Percentiles rank a stretch among this genome's conserved stretches.
phyloP scores from a whole-genome alignment of 2,888 invertebrate species.

The Cryptus armator region DNA sequence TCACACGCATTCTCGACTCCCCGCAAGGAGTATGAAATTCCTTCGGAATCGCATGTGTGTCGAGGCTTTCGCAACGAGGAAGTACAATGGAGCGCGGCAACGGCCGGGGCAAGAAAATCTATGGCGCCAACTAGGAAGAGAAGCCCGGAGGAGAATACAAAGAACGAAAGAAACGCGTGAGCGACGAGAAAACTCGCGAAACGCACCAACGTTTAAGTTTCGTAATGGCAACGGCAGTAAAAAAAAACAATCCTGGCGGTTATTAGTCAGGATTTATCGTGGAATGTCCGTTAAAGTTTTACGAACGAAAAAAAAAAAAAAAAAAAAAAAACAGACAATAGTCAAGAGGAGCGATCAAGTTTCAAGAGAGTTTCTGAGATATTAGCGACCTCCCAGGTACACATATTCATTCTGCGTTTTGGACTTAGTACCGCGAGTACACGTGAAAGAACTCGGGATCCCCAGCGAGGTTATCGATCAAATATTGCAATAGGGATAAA shows the following conservation, averaged over 20 bases:
- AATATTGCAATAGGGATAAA: constrained; percentile 43
- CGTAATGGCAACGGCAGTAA: constrained; percentile 29
- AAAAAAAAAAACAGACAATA: neutral
- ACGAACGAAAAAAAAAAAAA: neutral
- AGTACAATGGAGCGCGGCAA: constrained; percentile 59
- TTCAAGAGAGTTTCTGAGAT: too few species aligned
- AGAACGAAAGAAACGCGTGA: constrained; percentile 27
- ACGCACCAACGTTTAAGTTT: constrained; percentile 41
- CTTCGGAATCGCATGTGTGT: constrained; percentile 43
- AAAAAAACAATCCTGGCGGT: neutral
- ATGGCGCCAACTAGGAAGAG: constrained; percentile 33
- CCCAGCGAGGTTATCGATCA: constrained; percentile 40
- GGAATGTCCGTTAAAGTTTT: neutral
- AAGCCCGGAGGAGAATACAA: neutral
- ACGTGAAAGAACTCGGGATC: neutral
- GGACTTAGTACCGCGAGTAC: too few species aligned
- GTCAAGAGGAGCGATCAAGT: neutral
- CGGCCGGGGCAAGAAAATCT: constrained; percentile 55
- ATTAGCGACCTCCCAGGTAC: too few species aligned
- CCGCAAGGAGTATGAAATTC: constrained; percentile 51
- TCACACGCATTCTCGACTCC: constrained; percentile 32
- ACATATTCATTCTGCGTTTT: too few species aligned
- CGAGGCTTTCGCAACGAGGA: constrained; percentile 63
- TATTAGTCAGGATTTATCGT: constrained; percentile 13
- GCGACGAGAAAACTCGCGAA: constrained; percentile 53